These are phyloP conservation scores for Ctenosaura bakeri DNA, from an alignment of 2,797 vertebrate species.

Conservation along the genomic window DNA sequence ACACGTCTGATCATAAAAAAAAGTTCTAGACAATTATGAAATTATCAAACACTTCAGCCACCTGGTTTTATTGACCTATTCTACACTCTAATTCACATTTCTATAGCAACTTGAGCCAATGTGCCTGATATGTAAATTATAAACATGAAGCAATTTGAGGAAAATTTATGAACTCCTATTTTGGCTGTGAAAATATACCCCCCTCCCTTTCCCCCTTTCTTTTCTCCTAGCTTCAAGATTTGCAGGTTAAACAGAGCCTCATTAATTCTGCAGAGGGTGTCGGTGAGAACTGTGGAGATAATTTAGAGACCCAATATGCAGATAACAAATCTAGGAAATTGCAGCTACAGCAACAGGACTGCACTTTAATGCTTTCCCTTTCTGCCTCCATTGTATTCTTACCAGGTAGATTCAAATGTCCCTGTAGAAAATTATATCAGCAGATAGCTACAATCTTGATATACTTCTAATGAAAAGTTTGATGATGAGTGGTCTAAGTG, in stretches of 20 bases:
- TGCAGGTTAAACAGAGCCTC: conserved; percentile 48
- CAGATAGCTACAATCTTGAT: conserved; percentile 28
- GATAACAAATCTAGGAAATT: conserved; percentile 43
- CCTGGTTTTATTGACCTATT: conserved; percentile 14
- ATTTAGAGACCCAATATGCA: conserved; percentile 44
- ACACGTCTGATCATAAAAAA: neutral
- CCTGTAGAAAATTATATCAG: conserved; percentile 27
- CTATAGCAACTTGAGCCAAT: conserved; percentile 20
- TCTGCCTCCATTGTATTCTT: conserved; percentile 38
- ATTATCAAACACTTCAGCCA: conserved; percentile 56
- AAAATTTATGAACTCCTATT: conserved; percentile 48
- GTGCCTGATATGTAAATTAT: conserved; percentile 50
- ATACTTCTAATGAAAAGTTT: conserved; percentile 37
- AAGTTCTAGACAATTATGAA: conserved; percentile 55
- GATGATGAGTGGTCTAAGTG: neutral
- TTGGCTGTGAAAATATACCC: conserved; percentile 50
- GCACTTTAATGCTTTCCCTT: conserved; percentile 27
- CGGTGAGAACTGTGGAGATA: conserved; percentile 39
- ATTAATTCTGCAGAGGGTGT: conserved; percentile 46
- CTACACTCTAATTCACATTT: neutral
- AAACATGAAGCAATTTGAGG: conserved; percentile 39
- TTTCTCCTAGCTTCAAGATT: conserved; percentile 43
- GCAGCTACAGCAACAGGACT: conserved; percentile 40
- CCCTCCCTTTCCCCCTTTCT: neutral
- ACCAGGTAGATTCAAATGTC: conserved; percentile 38